These are phyloP conservation scores for Euzophera pinguis DNA, from an alignment of 2,888 invertebrate genomes.

Conservation along the genomic window DNA sequence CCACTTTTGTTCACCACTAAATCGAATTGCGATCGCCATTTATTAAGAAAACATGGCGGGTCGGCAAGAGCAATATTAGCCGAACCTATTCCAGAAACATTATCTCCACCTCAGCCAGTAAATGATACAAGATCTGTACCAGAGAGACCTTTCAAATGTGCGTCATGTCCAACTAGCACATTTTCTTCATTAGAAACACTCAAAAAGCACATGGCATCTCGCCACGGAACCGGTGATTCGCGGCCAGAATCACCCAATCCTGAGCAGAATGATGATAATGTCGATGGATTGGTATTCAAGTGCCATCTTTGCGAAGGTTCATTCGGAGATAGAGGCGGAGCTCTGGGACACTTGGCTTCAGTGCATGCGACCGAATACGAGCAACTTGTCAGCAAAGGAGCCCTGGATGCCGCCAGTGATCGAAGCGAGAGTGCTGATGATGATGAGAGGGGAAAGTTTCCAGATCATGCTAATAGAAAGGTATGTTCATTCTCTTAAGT, in stretches of 20 bases:
- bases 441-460: slow-evolving; percentile 88
- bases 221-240: slow-evolving; percentile 80
- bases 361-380: slow-evolving; percentile 89
- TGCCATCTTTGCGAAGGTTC: slow-evolving; percentile 96
- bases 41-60: slow-evolving; percentile 89
- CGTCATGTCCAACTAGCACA: slow-evolving; percentile 89
- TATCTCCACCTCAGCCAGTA: slow-evolving; percentile 44
- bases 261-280: slow-evolving; percentile 47
- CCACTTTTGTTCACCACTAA: slow-evolving; percentile 97
- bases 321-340: slow-evolving; percentile 88
- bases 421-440: slow-evolving; percentile 83
- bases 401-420: slow-evolving; percentile 78
- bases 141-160: slow-evolving; percentile 89
- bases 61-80: slow-evolving; percentile 67
- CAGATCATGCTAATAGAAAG: slow-evolving; percentile 92
- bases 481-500: slow-evolving; percentile 61
- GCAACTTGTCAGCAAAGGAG: slow-evolving; percentile 89
- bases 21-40: slow-evolving; percentile 97
- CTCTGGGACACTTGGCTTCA: slow-evolving; percentile 89
- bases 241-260: slow-evolving; percentile 61
- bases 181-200: slow-evolving; percentile 89
- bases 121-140: slow-evolving; percentile 83
- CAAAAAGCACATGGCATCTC: slow-evolving; percentile 87
- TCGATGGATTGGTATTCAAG: slow-evolving; percentile 87
- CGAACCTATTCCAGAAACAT: slow-evolving; percentile 55